Conservation (phyloP, 2,797 vertebrate species). For the Enteromius thamalakanensis region DNA sequence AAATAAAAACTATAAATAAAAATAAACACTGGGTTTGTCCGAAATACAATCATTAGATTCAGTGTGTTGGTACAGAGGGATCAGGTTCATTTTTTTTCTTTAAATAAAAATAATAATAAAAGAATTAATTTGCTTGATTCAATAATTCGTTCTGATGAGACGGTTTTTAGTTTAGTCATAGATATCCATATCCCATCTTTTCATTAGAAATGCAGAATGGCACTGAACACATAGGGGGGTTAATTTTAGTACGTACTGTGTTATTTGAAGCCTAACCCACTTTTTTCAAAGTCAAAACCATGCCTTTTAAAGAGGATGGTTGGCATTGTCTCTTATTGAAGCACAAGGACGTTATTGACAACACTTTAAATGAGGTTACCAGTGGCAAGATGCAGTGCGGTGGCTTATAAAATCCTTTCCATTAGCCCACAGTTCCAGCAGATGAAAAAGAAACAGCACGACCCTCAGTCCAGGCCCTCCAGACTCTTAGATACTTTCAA, state of each 20-base stretch:
- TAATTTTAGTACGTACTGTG: constrained; percentile 8
- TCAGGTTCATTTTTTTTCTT: background rate
- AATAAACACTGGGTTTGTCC: background rate
- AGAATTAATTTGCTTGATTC: constrained; percentile 1
- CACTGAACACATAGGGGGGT: background rate
- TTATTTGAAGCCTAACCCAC: constrained; percentile 58
- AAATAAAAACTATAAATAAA: background rate
- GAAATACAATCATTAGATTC: background rate
- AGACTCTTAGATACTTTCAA: constrained; percentile 63
- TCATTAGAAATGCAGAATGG: constrained; percentile 12
- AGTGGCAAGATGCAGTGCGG: constrained; percentile 74
- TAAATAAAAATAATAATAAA: too few species aligned
- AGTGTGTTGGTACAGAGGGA: background rate
- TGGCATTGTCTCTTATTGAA: constrained; percentile 77
- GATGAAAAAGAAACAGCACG: constrained; percentile 66
- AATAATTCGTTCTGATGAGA: background rate
- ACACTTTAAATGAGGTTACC: constrained; percentile 79
- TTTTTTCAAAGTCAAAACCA: constrained; percentile 75
- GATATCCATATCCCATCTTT: constrained; percentile 10
- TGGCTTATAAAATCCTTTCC: constrained; percentile 77
- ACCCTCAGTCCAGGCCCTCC: constrained; percentile 62
- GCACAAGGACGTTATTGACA: constrained; percentile 77
- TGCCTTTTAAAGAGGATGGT: constrained; percentile 73
- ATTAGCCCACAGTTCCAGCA: constrained; percentile 74
- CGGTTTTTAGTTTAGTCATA: constrained; percentile 26